These are phyloP conservation scores for Pholis gunnellus DNA, from an alignment of 2,113 vertebrate genomes.

Conservation along the genomic window DNA sequence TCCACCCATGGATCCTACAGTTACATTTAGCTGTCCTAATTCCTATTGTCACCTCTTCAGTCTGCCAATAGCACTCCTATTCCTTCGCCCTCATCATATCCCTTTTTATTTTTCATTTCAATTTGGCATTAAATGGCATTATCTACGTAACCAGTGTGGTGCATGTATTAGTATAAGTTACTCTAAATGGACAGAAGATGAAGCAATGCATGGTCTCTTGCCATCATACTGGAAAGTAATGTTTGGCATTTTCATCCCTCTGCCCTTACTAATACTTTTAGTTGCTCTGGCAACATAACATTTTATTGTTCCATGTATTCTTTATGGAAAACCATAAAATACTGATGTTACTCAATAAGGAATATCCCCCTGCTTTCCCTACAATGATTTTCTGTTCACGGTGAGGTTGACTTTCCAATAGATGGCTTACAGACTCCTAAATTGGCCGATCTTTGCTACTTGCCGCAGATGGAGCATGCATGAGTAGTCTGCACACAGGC, in stretches of 20 bases:
- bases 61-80: conserved; percentile 16
- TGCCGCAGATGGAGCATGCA: conserved; percentile 54
- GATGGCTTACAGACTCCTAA: conserved; percentile 44
- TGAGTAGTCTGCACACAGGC: conserved; percentile 61
- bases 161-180: neutral
- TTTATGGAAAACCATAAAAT: conserved; percentile 56
- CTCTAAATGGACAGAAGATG: neutral
- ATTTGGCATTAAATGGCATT: neutral
- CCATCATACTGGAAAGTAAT: neutral
- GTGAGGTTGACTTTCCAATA: conserved; percentile 50
- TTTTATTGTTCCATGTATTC: conserved; percentile 32
- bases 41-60: conserved; percentile 36
- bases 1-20: neutral
- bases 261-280: neutral
- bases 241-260: neutral
- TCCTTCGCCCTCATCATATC: neutral
- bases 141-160: neutral
- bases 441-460: conserved; percentile 48
- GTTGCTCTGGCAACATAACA: neutral
- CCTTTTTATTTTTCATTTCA: neutral
- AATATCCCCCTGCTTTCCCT: conserved; percentile 39
- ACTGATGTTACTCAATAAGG: conserved; percentile 38
- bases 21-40: conserved; percentile 61
- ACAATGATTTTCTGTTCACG: conserved; percentile 59
- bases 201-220: neutral